These are phyloP conservation scores for Prunella fulvescens DNA, from an alignment of 2,113 vertebrate genomes.

Conservation along the genomic window DNA sequence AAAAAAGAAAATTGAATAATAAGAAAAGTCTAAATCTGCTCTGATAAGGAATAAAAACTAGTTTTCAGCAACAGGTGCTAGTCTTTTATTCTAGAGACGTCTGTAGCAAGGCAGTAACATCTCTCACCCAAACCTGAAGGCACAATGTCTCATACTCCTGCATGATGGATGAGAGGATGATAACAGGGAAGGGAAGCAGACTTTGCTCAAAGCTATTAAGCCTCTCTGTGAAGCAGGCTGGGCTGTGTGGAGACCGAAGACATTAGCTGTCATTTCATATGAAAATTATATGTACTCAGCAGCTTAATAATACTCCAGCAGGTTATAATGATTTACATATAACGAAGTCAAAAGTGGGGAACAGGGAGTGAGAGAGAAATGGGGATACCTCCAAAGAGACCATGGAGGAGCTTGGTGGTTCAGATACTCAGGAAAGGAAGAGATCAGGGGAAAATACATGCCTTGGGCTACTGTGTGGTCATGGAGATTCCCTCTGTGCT, in stretches of 20 bases:
- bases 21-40: background rate
- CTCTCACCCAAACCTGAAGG: background rate
- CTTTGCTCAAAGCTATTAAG: background rate
- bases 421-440: background rate
- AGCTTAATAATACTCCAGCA: background rate
- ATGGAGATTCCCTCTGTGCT: background rate
- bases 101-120: background rate
- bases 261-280: background rate
- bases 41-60: background rate
- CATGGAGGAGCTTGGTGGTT: background rate
- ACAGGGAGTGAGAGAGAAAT: background rate
- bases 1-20: background rate
- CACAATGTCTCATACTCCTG: background rate
- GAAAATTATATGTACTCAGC: conserved; percentile 23
- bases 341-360: background rate
- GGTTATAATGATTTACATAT: background rate
- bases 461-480: background rate
- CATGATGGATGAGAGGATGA: background rate
- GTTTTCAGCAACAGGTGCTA: background rate
- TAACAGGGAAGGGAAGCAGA: conserved; percentile 22
- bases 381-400: background rate
- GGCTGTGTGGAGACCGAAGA: background rate
- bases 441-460: background rate
- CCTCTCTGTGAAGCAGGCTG: background rate
- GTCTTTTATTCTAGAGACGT: background rate